Evolutionary conservation across 1,140 invertebrate genomes (phyloP).

Genomic region (Ruditapes philippinarum): DNA sequence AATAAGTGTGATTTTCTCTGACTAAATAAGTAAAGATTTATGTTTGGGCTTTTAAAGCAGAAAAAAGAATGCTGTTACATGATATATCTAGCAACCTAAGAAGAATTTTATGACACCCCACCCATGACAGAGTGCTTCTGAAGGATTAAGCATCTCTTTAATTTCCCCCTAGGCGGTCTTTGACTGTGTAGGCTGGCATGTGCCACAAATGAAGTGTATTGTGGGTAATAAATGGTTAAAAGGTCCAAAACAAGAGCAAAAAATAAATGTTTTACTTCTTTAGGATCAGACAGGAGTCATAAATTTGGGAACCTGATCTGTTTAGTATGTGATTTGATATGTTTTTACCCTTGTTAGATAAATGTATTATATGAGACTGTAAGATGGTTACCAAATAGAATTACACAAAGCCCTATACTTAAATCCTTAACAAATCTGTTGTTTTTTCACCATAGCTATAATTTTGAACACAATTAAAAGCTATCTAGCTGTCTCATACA

Average conservation of each 20-base stretch:
- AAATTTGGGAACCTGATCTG: constrained; percentile 14
- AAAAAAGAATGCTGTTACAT: too few relatives aligned
- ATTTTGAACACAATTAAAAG: too few relatives aligned
- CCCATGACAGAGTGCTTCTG: not conserved
- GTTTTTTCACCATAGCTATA: too few relatives aligned
- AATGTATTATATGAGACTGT: not conserved
- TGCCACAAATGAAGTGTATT: constrained; percentile 5
- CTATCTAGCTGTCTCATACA: too few relatives aligned
- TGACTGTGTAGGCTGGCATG: not conserved
- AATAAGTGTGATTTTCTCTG: too few relatives aligned
- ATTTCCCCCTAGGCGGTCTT: constrained; percentile 2
- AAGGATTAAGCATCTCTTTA: not conserved
- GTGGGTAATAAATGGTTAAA: not conserved
- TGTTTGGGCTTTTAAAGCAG: not conserved
- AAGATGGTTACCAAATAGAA: too few relatives aligned
- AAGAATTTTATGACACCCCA: not conserved
- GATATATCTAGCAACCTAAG: too few relatives aligned
- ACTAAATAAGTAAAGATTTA: too few relatives aligned
- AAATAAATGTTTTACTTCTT: not conserved
- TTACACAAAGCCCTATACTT: too few relatives aligned
- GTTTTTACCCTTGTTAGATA: not conserved
- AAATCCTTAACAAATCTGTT: too few relatives aligned
- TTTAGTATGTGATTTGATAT: not conserved
- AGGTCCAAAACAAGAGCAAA: not conserved
- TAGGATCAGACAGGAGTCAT: not conserved